phyloP scores from a whole-genome alignment of 2,888 invertebrate genomes.

The Lithodes maja region DNA sequence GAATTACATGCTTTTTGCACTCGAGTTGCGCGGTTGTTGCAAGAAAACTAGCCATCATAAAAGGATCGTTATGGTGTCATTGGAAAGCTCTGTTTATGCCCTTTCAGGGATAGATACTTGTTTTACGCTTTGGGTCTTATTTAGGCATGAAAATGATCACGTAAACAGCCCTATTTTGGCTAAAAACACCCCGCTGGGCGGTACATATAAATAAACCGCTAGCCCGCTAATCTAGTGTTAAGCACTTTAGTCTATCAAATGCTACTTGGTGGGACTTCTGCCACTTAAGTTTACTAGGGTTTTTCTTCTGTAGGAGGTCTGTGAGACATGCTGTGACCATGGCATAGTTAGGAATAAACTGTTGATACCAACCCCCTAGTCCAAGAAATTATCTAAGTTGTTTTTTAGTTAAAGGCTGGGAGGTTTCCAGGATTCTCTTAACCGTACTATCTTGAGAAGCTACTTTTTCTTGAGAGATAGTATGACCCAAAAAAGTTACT shows the following conservation, averaged over 20 bases:
- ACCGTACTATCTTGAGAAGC: background rate
- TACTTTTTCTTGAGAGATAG: background rate
- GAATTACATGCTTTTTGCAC: no score
- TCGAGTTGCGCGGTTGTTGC: no score
- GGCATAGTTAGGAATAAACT: constrained; percentile 1
- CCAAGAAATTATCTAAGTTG: background rate
- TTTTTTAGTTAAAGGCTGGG: background rate
- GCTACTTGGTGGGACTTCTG: background rate
- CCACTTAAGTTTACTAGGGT: background rate
- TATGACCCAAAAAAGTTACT: background rate
- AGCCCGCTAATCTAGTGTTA: no score
- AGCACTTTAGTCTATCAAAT: background rate
- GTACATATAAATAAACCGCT: no score
- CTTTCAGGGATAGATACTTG: no score
- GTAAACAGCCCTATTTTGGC: no score
- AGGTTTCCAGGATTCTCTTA: background rate
- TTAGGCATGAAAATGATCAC: no score
- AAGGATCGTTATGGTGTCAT: no score
- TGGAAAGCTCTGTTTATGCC: no score
- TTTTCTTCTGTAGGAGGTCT: background rate
- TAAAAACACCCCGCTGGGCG: no score
- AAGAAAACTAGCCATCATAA: no score
- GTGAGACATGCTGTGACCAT: background rate
- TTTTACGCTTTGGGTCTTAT: no score
- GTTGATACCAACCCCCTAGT: background rate